Evolutionary conservation across 2,113 vertebrate genomes (phyloP).

Genomic region (Chamaea fasciata): DNA sequence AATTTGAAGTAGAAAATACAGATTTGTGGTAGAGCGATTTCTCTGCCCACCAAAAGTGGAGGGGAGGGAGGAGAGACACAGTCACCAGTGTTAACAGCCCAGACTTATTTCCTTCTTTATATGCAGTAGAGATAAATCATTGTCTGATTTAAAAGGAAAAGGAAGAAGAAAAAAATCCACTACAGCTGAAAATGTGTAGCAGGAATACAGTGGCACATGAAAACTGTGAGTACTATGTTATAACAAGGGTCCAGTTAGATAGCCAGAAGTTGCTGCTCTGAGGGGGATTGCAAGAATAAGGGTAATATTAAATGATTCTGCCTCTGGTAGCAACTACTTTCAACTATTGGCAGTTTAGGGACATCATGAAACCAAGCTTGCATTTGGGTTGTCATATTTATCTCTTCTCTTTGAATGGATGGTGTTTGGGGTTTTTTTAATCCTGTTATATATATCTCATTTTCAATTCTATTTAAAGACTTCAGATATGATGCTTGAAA

Average conservation of each 20-base stretch:
- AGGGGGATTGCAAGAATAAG: neutral
- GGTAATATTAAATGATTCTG: neutral
- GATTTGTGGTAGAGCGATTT: neutral
- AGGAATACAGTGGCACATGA: neutral
- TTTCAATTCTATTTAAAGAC: neutral
- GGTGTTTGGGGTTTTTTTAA: neutral
- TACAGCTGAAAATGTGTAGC: neutral
- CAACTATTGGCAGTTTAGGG: neutral
- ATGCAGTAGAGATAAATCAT: neutral
- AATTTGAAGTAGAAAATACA: neutral
- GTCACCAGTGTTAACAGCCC: neutral
- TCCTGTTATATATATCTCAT: neutral
- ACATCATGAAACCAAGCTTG: neutral
- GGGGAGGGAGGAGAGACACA: neutral
- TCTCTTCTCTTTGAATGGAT: neutral
- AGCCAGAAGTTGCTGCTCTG: neutral
- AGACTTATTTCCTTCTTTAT: neutral
- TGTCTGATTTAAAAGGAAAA: neutral
- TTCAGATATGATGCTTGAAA: neutral
- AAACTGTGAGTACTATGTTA: neutral
- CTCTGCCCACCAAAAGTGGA: neutral
- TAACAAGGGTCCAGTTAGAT: neutral
- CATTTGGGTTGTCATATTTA: neutral
- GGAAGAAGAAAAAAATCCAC: neutral
- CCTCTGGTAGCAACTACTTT: neutral